Evolutionary conservation across 1,140 invertebrate species (phyloP), one percentile per base, ranked within the genome.

Genomic region (Ceratoteleas bidentatus): DNA sequence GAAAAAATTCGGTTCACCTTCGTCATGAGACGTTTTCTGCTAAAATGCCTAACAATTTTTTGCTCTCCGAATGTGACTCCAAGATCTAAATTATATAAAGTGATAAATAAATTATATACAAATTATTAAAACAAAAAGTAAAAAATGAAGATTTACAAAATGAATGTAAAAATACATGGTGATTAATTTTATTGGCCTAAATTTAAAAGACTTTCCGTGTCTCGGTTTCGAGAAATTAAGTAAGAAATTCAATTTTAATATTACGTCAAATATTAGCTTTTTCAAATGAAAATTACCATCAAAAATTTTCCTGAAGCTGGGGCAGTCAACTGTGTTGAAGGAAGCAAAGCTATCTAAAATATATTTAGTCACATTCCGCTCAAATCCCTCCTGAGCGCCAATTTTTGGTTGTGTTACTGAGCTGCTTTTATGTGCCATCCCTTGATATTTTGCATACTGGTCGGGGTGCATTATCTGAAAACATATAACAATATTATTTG

Each of bases 1-100:
- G n/a, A 9, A n/a, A 54, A 65, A 4, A 65, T n/a, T 11, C 34
- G 13, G 16, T 53, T 53, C 14, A 65, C 0, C 24, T 40, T 65
- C n/a, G 16, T 24, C 14, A 54, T 53, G 4, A 65, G 34, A 6
- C 32, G 38, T 13, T 65, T 65, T 49, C 50, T 47, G 8, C 14
- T 40, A 15, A 65, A 24, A 43, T 65, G 62, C n/a, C 53, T 65
- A 0, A 65, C 10, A 50, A 50, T 7, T 50, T 52, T 50, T 13
- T 50, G 36, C 14, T 52, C 45, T 2, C 60, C 60, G 7, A 50
- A 34, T 11, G 60, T 62, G 0, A 52, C 45, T 6, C 60, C 60
- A 32, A 47, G 58, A 61, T 61, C 58, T 24, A 24, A 24, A 4
- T 24, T 24, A 24, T 61, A 33, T 8, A 61, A 61, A 49, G 2